A percentile compares a stretch with the other conserved stretches of the same genome.
Evolutionary conservation across 2,797 vertebrate species (phyloP).

Genomic region (Phalanger gymnotis): DNA sequence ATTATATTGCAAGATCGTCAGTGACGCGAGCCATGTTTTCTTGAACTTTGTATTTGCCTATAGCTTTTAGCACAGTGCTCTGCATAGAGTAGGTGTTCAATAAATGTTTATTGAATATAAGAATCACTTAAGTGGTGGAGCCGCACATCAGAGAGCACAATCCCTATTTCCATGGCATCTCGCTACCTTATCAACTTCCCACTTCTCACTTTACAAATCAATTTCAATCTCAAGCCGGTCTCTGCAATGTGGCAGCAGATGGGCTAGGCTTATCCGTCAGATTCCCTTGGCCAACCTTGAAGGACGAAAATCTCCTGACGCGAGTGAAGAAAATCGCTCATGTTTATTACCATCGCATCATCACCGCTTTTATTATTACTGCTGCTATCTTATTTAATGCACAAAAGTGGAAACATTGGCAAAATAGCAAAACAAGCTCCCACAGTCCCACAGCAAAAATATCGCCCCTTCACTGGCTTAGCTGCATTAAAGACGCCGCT

Average conservation of each 20-base stretch:
- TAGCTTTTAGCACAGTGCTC: not conserved
- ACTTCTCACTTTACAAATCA: not conserved
- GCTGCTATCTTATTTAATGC: not conserved
- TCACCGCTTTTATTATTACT: constrained; percentile 8
- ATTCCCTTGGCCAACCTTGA: not conserved
- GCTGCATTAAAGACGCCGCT: not conserved
- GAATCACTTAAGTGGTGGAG: not conserved
- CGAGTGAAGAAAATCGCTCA: not conserved
- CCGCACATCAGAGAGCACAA: not conserved
- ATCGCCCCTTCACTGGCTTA: not conserved
- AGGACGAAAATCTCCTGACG: constrained; percentile 14
- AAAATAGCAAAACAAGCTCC: constrained; percentile 19
- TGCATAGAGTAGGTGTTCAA: not conserved
- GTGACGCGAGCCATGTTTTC: not conserved
- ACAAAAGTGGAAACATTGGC: not conserved
- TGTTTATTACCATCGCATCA: not conserved
- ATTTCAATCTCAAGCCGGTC: not conserved
- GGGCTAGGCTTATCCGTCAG: not conserved
- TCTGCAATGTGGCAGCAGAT: not conserved
- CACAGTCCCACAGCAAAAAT: not conserved
- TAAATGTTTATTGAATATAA: not conserved
- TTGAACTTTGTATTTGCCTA: not conserved
- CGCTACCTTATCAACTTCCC: not conserved
- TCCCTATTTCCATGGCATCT: not conserved
- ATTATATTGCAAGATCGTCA: not conserved